Evolutionary conservation across 2,797 vertebrate species (phyloP).

Genomic region (Eleutherodactylus coqui): DNA sequence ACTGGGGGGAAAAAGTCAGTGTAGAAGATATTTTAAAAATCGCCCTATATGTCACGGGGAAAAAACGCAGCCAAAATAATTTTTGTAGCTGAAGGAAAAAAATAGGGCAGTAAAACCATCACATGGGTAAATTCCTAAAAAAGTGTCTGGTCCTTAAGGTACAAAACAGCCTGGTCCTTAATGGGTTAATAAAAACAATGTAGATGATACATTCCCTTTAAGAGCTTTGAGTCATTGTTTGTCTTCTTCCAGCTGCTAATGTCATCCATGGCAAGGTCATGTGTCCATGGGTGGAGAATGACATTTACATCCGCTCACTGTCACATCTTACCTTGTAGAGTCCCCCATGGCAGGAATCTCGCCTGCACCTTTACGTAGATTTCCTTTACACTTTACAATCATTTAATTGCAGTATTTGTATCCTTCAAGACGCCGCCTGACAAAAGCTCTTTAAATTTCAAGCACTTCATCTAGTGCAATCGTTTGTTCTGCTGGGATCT

Average conservation of each 20-base stretch:
- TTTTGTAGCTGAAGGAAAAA: too few relatives aligned
- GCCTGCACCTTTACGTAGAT: neutral
- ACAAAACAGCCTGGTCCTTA: too few relatives aligned
- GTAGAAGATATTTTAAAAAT: too few relatives aligned
- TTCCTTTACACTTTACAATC: neutral
- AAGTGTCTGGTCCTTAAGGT: too few relatives aligned
- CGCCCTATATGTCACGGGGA: too few relatives aligned
- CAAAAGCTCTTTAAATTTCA: constrained; percentile 35
- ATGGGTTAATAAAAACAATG: too few relatives aligned
- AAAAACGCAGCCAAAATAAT: too few relatives aligned
- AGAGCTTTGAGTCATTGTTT: neutral
- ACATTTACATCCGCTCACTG: constrained; percentile 21
- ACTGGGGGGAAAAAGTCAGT: too few relatives aligned
- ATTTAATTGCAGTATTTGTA: constrained; percentile 29
- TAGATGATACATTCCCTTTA: neutral
- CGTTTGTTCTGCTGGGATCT: neutral
- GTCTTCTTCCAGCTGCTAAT: constrained; percentile 2
- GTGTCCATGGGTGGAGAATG: constrained; percentile 26
- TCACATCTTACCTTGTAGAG: neutral
- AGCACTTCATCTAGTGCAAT: neutral
- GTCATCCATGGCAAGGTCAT: constrained; percentile 23
- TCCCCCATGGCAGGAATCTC: neutral
- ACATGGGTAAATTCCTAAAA: too few relatives aligned
- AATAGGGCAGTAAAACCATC: too few relatives aligned
- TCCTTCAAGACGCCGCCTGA: neutral